These are phyloP conservation scores for Bactericera cockerelli DNA, from an alignment of 1,140 invertebrate species.

Conservation along the genomic window DNA sequence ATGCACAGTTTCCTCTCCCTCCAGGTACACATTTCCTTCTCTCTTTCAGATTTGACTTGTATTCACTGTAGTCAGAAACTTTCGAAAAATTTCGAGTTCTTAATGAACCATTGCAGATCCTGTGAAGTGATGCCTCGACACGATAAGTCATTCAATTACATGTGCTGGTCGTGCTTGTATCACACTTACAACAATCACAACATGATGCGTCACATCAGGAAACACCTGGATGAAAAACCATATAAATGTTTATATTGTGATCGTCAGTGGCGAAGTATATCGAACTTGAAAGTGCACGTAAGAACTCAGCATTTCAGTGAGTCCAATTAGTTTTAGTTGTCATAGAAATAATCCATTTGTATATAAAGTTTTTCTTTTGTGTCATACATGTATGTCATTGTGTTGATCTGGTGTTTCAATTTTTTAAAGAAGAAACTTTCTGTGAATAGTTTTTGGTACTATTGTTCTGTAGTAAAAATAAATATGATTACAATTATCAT, in stretches of 20 bases:
- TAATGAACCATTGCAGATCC: neutral
- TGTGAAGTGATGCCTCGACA: neutral
- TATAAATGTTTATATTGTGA: neutral
- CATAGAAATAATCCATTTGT: no score
- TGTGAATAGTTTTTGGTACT: no score
- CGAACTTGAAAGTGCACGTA: neutral
- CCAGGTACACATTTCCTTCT: no score
- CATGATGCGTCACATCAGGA: neutral
- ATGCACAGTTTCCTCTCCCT: no score
- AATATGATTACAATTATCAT: no score
- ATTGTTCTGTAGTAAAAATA: no score
- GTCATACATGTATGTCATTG: no score
- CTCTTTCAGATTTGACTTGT: neutral
- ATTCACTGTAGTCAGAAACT: neutral
- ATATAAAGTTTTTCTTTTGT: no score
- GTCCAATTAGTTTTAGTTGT: no score
- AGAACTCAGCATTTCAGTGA: neutral
- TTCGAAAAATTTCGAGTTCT: neutral
- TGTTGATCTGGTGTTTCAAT: no score
- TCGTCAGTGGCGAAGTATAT: neutral
- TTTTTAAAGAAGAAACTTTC: no score
- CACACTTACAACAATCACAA: neutral
- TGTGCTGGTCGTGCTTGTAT: neutral
- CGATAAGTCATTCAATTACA: neutral
- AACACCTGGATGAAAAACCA: constrained; percentile 1